Percentiles rank a stretch among this genome's conserved stretches.
These are phyloP conservation scores for Gasteruption jaculator DNA, from an alignment of 2,888 invertebrate genomes.

Conservation along the genomic window DNA sequence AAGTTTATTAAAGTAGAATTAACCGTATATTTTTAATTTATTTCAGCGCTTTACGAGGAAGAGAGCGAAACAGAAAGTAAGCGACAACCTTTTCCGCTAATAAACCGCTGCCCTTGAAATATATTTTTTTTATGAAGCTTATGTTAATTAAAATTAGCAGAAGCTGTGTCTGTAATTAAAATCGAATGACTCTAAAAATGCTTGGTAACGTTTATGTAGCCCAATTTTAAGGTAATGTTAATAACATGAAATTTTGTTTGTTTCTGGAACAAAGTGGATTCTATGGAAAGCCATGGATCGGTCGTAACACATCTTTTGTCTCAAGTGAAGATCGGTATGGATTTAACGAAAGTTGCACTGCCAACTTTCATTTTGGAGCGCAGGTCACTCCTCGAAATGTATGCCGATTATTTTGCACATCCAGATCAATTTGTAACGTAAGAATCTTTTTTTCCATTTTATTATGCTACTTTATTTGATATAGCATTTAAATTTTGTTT, in stretches of 20 bases:
- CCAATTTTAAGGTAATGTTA: background rate
- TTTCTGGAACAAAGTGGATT: constrained; percentile 67
- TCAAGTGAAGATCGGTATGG: constrained; percentile 99
- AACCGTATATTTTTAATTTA: constrained; percentile 26
- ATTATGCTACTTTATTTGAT: background rate
- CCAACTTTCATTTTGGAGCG: constrained; percentile 98
- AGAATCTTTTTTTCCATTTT: constrained; percentile 18
- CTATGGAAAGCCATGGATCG: constrained; percentile 94
- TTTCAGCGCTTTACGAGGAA: constrained; percentile 84
- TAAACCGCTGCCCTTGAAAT: constrained; percentile 2
- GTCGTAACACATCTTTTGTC: constrained; percentile 95
- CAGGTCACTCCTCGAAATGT: constrained; percentile 97
- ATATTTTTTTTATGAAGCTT: constrained; percentile 1
- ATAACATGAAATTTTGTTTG: constrained; percentile 1
- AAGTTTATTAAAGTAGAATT: no score
- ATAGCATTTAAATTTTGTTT: background rate
- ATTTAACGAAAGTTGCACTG: constrained; percentile 96
- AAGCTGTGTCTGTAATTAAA: background rate
- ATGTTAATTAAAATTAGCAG: constrained; percentile 2
- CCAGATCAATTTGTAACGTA: constrained; percentile 93
- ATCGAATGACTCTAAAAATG: background rate
- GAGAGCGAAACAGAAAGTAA: constrained; percentile 76
- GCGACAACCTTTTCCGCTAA: constrained; percentile 35
- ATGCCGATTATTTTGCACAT: constrained; percentile 99
- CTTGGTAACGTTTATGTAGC: no score